Conservation (phyloP, 1,140 invertebrate species). For the Drosophila yakuba region DNA sequence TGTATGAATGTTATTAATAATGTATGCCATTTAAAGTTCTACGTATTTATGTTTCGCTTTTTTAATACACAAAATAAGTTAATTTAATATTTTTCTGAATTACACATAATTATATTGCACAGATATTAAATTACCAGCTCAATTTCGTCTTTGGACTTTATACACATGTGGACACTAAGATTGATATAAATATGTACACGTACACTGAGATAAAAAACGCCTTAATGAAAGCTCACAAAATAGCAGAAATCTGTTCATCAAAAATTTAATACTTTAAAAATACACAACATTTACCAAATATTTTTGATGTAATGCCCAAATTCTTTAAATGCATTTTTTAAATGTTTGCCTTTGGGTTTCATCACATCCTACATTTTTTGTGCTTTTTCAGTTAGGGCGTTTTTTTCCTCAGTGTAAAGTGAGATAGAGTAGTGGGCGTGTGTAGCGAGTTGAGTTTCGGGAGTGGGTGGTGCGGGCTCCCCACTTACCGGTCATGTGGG, state of each 20-base stretch:
- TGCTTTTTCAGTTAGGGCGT: no score
- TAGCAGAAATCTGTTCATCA: no score
- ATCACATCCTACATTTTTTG: no score
- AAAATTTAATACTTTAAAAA: no score
- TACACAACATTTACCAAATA: no score
- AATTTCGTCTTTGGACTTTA: constrained; percentile 19
- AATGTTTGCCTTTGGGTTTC: no score
- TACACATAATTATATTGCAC: neutral
- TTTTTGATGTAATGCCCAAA: no score
- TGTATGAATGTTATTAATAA: no score
- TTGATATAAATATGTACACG: constrained; percentile 20
- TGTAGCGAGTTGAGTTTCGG: constrained; percentile 1
- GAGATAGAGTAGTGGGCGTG: constrained; percentile 11
- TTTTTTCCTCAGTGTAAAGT: constrained; percentile 18
- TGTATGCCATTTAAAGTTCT: no score
- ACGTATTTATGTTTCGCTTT: neutral
- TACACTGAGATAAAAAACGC: constrained; percentile 14
- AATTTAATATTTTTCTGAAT: neutral
- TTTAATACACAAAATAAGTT: neutral
- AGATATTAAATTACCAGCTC: constrained; percentile 4
- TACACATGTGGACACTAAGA: constrained; percentile 19
- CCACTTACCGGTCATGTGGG: constrained; percentile 83
- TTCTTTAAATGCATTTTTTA: no score
- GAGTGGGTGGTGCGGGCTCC: constrained; percentile 1
- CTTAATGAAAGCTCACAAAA: neutral